phyloP scores from a whole-genome alignment of 2,113 vertebrate species.

The Oreochromis niloticus region DNA sequence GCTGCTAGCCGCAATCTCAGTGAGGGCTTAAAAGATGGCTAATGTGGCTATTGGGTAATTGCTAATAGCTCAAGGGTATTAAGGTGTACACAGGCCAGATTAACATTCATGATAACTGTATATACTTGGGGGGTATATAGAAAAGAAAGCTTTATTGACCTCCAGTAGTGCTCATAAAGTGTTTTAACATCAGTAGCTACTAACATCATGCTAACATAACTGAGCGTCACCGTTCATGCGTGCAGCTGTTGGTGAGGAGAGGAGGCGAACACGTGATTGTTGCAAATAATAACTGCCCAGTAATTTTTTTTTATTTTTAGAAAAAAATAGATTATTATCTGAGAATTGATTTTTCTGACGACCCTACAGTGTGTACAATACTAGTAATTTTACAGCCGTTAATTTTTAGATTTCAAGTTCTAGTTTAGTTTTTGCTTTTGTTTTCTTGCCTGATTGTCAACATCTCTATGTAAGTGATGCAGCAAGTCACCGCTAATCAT shows the following conservation, averaged over 20 bases:
- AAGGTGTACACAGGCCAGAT: neutral
- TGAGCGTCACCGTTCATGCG: neutral
- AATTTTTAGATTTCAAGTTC: neutral
- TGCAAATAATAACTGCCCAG: neutral
- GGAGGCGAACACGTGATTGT: neutral
- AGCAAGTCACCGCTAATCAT: neutral
- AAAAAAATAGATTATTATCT: neutral
- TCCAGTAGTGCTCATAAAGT: neutral
- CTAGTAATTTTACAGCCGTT: neutral
- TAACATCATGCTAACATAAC: neutral
- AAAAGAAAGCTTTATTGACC: neutral
- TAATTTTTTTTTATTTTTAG: neutral
- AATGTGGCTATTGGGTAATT: neutral
- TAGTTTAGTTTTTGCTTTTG: neutral
- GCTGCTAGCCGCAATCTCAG: neutral
- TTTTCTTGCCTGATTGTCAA: neutral
- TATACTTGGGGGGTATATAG: neutral
- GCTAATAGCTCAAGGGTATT: neutral
- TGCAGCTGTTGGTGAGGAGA: neutral
- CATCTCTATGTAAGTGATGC: neutral
- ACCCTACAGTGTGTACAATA: neutral
- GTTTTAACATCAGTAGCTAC: neutral
- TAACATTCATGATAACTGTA: neutral
- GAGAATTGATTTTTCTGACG: neutral
- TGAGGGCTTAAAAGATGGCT: neutral